Percentiles rank a stretch among this genome's conserved stretches.
Conservation (phyloP, 2,113 vertebrate species). For the Poecilia latipinna region DNA sequence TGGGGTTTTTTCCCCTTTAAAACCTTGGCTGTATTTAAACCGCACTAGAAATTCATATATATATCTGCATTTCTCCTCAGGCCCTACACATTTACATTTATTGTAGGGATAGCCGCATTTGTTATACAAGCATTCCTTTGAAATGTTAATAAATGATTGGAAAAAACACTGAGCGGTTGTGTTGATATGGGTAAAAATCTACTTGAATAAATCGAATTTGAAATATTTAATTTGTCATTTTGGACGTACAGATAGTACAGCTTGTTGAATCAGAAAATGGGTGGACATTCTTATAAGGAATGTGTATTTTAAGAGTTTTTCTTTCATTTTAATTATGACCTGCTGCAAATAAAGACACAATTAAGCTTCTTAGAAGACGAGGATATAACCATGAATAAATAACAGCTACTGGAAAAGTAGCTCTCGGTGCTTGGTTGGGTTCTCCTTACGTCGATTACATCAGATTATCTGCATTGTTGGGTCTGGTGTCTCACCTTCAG, state of each 20-base stretch:
- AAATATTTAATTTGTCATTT: not conserved
- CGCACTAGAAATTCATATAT: constrained; percentile 4
- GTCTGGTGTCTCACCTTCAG: not conserved
- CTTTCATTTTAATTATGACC: no score
- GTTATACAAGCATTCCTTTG: constrained; percentile 52
- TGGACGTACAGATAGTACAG: no score
- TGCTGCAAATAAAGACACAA: no score
- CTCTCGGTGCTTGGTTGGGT: no score
- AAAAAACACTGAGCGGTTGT: not conserved
- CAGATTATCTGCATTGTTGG: no score
- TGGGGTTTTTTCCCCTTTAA: constrained; percentile 26
- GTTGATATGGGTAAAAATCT: not conserved
- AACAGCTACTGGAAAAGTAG: not conserved
- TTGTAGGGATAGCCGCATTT: constrained; percentile 5
- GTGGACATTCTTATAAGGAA: no score
- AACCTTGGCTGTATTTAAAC: constrained; percentile 32
- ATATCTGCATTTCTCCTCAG: not conserved
- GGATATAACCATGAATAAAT: not conserved
- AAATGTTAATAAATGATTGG: constrained; percentile 59
- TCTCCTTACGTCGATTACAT: no score
- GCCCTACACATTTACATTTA: constrained; percentile 34
- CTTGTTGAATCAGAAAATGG: no score
- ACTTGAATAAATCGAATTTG: not conserved
- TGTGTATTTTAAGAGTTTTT: no score
- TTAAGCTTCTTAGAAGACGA: not conserved